These are phyloP conservation scores for Parazoanthus darwini DNA, from an alignment of 92 coral and sea anemone genomes.

Conservation along the genomic window DNA sequence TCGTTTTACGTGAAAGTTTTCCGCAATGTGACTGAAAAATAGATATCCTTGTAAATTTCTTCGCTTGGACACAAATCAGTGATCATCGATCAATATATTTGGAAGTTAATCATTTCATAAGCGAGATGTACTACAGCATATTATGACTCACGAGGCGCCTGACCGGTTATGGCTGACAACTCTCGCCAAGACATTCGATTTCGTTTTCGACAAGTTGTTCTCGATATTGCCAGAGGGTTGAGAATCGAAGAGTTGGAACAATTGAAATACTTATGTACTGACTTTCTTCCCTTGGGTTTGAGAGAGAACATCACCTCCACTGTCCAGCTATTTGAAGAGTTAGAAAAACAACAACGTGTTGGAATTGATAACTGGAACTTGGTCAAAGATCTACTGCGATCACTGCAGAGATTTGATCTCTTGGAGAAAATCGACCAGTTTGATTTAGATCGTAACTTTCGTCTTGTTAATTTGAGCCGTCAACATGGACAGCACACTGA, in stretches of 20 bases:
- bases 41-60: too few relatives aligned
- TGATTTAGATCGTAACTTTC: conserved; percentile 10
- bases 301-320: conserved; percentile 13
- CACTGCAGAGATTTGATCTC: conserved; percentile 23
- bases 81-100: too few relatives aligned
- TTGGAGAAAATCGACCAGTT: conserved; percentile 14
- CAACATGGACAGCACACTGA: not conserved
- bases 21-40: not conserved
- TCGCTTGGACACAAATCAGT: not conserved
- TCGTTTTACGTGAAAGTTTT: not conserved
- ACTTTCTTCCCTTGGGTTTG: not conserved
- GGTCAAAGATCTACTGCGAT: not conserved
- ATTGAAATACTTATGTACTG: conserved; percentile 4
- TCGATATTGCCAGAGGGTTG: conserved; percentile 23
- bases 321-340: conserved; percentile 19
- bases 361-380: conserved; percentile 20
- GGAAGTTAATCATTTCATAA: not conserved
- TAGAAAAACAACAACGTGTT: conserved; percentile 29
- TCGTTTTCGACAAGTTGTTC: conserved; percentile 6
- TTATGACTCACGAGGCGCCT: not conserved
- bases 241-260: conserved; percentile 18
- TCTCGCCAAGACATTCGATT: conserved; percentile 6
- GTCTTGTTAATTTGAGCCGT: not conserved
- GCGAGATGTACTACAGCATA: not conserved
- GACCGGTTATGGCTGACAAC: conserved; percentile 45